Percentiles rank a stretch among this genome's conserved stretches.
Conservation (phyloP, 1,140 invertebrate genomes). For the Bombus confusus region DNA sequence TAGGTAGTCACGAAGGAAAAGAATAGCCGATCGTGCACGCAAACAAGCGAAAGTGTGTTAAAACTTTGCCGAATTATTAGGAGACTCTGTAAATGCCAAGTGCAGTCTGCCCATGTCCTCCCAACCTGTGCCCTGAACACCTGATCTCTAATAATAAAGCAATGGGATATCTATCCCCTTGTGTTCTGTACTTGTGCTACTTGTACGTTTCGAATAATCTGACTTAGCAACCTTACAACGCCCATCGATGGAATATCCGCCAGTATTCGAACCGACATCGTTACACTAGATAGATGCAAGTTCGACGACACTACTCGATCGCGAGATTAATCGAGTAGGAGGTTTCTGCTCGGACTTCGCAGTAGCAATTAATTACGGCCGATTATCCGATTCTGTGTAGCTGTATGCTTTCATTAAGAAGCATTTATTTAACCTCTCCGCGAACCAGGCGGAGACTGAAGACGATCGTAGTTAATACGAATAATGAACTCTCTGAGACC, state of each 20-base stretch:
- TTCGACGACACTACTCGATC: conserved; percentile 39
- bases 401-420: neutral
- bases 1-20: conserved; percentile 2
- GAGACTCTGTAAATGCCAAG: neutral
- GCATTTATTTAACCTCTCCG: neutral
- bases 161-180: neutral
- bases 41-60: conserved; percentile 17
- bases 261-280: neutral
- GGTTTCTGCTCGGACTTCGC: neutral
- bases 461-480: neutral
- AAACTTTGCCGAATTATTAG: conserved; percentile 1
- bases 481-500: neutral
- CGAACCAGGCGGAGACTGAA: too few species aligned
- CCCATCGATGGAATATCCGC: neutral
- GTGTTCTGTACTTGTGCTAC: neutral
- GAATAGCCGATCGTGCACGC: conserved; percentile 24
- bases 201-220: neutral
- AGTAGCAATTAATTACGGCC: conserved; percentile 39
- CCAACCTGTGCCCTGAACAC: neutral
- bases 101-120: neutral
- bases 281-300: neutral
- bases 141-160: neutral
- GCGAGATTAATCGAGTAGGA: conserved; percentile 29
- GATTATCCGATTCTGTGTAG: conserved; percentile 38
- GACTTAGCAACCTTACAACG: conserved; percentile 8